Percentiles rank a stretch among this genome's conserved stretches.
These are phyloP conservation scores for Hyppa rectilinea DNA, from an alignment of 2,888 invertebrate species.

Conservation along the genomic window DNA sequence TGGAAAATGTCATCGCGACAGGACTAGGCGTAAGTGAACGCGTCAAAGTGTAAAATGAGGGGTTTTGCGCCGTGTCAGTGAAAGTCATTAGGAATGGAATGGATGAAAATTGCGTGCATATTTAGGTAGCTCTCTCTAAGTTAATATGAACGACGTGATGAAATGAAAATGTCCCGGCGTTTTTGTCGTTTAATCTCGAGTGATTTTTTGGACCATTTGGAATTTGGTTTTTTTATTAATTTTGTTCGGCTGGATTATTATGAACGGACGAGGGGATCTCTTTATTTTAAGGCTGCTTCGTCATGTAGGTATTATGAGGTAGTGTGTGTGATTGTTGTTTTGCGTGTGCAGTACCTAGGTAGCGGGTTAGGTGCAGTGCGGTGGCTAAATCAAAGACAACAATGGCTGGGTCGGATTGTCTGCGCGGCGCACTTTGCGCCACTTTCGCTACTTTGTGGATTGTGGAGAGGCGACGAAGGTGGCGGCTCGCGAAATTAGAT, in stretches of 20 bases:
- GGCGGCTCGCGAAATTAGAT: conserved; percentile 82
- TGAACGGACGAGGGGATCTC: conserved; percentile 21
- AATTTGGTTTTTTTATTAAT: conserved; percentile 67
- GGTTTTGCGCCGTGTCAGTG: conserved; percentile 89
- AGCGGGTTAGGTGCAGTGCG: conserved; percentile 63
- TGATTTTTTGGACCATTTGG: conserved; percentile 74
- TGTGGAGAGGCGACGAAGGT: conserved; percentile 77
- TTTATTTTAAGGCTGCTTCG: conserved; percentile 19
- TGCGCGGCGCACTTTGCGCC: conserved; percentile 83
- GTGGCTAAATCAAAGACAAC: conserved; percentile 87
- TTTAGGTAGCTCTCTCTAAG: conserved; percentile 86
- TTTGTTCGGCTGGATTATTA: conserved; percentile 56
- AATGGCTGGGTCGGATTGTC: conserved; percentile 84
- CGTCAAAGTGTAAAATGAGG: conserved; percentile 91
- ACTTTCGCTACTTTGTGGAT: conserved; percentile 88
- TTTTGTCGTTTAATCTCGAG: conserved; percentile 75
- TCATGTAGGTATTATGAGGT: conserved; percentile 1
- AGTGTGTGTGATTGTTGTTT: conserved; percentile 46
- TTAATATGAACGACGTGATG: conserved; percentile 86
- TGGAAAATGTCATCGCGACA: conserved; percentile 88
- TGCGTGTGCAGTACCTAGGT: conserved; percentile 49
- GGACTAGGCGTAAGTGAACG: conserved; percentile 89
- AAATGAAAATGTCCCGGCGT: conserved; percentile 83
- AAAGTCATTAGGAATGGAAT: conserved; percentile 90
- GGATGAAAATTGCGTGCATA: conserved; percentile 90